Percentiles rank a stretch among this genome's conserved stretches.
These are phyloP conservation scores for Menidia menidia DNA, from an alignment of 2,797 vertebrate genomes.

Conservation along the genomic window DNA sequence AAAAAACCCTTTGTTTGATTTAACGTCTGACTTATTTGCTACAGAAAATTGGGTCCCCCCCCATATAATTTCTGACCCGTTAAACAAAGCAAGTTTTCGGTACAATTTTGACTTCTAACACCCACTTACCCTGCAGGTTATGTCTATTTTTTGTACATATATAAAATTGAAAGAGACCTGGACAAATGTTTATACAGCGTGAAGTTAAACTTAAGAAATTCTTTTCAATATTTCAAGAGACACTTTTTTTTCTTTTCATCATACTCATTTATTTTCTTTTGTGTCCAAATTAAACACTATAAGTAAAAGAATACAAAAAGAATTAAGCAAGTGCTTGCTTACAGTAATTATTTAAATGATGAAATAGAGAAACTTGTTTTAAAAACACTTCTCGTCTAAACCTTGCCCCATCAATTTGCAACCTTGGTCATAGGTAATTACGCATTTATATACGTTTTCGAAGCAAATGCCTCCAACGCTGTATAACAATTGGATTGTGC, in stretches of 20 bases:
- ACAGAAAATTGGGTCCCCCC: conserved; percentile 44
- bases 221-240: no score
- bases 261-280: no score
- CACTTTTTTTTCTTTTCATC: no score
- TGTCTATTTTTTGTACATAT: conserved; percentile 54
- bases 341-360: neutral
- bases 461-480: no score
- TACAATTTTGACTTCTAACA: conserved; percentile 39
- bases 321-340: neutral
- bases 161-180: conserved; percentile 8
- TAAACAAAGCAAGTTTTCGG: conserved; percentile 27
- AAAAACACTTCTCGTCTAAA: no score
- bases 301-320: no score
- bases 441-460: no score
- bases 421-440: no score
- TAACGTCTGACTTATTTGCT: conserved; percentile 48
- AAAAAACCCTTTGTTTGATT: conserved; percentile 52
- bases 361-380: neutral
- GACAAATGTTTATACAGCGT: neutral
- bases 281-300: no score
- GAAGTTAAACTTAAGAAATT: no score
- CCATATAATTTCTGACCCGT: conserved; percentile 41
- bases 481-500: no score
- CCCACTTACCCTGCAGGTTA: conserved; percentile 21
- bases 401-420: no score